phyloP scores from a whole-genome alignment of 2,113 vertebrate genomes.

The Pterophyllum scalare region DNA sequence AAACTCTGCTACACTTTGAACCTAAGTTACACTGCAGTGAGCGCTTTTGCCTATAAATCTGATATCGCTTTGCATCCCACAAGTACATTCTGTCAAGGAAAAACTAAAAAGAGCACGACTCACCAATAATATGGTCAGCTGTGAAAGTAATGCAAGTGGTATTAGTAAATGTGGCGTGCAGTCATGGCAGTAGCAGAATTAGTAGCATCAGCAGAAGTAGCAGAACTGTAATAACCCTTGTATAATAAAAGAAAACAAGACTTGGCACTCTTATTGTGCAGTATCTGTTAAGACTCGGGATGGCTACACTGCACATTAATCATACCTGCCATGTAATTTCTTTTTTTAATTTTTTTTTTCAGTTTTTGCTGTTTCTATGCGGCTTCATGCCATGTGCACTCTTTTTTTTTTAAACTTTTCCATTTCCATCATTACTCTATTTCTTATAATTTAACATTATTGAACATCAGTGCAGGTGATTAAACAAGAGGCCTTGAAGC shows the following conservation, averaged over 20 bases:
- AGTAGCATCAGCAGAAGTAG: not conserved
- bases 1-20: not conserved
- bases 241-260: not conserved
- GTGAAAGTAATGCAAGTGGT: not conserved
- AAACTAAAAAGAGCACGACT: not conserved
- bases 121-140: not conserved
- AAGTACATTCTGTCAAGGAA: not conserved
- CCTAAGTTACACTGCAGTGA: not conserved
- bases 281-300: not conserved
- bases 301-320: not conserved
- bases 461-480: not conserved
- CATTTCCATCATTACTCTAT: not conserved
- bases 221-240: not conserved
- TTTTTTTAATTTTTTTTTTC: not conserved
- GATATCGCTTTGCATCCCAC: not conserved
- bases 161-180: not conserved
- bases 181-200: not conserved
- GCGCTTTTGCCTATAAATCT: not conserved
- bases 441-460: not conserved
- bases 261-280: not conserved
- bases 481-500: not conserved
- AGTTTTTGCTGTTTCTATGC: not conserved
- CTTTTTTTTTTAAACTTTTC: not conserved
- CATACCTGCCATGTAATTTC: not conserved
- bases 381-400: not conserved